These are phyloP conservation scores for Mantis religiosa DNA, from an alignment of 2,888 invertebrate genomes.

Conservation along the genomic window DNA sequence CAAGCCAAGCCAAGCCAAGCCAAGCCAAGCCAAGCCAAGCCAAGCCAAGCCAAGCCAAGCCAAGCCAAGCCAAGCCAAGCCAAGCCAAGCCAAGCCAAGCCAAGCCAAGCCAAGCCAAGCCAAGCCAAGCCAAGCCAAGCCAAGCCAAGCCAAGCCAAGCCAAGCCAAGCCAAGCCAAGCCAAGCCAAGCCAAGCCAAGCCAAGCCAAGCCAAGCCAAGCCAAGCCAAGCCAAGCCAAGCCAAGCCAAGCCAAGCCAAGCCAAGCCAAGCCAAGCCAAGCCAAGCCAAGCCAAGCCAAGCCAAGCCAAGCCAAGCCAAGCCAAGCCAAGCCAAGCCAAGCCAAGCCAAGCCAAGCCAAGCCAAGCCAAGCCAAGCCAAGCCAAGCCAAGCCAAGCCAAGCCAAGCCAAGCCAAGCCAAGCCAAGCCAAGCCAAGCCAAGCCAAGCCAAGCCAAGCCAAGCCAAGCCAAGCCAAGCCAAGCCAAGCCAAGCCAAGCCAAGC, in stretches of 20 bases:
- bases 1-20: background rate
- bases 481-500: constrained; percentile 2
- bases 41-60: background rate
- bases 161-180: background rate
- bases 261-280: background rate
- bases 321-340: background rate
- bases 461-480: constrained; percentile 2
- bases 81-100: background rate
- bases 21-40: background rate
- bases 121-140: background rate
- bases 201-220: background rate
- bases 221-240: background rate
- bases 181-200: background rate
- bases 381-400: background rate
- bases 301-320: background rate
- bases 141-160: background rate
- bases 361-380: constrained; percentile 1
- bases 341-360: background rate
- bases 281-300: background rate
- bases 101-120: background rate
- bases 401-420: constrained; percentile 1
- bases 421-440: constrained; percentile 1
- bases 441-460: constrained; percentile 2
- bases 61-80: background rate
- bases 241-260: background rate